Base-by-base conservation (phyloP, 2,888 invertebrate species). In the Marasmarcha lunaedactyla region DNA sequence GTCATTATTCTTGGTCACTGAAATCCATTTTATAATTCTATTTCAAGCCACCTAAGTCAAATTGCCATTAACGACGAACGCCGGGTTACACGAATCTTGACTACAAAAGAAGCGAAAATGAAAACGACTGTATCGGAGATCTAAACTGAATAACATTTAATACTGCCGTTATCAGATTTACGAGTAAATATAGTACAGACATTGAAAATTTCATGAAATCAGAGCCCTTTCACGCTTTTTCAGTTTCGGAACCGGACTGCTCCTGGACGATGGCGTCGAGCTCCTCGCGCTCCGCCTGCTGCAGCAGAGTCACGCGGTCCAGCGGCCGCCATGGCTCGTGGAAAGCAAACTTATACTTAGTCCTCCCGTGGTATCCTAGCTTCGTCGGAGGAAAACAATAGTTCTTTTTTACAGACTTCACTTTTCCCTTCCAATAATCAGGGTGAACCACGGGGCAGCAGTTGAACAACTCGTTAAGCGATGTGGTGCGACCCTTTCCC, bases 251-350 rank as follows among this genome's bases (percentile, higher is more conserved):
- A n/a, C n/a, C n/a, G n/a, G n/a, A n/a, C n/a, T n/a, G n/a, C n/a
- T n/a, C n/a, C n/a, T n/a, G n/a, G n/a, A n/a, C n/a, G n/a, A n/a
- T n/a, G 40, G 9, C 44, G 1, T 44, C 54, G 1, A 51, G 45
- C 15, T 71, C 71, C 5, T 68, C 60, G 15, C 60, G 64, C 43
- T 74, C 79, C 0, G 78, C 79, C 40, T 69, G 52, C n/a, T 68
- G 62, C 14, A 81, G 49, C 27, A 81, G 47, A 0, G 63, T 41
- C 33, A 73, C 39, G 33, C 81, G 60, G 49, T 81, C 78, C 15
- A 78, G 43, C 0, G 81, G 81, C 33, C 59, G 70, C 79, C 81
- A 81, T 0, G 81, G 81, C 46, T 79, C 79, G 36, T 81, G 79
- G 47, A 81, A 81, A 0, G 81, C 81, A 43, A 65, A 78, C 43